Base-by-base conservation (phyloP, 30 jellyfish, hydroid and myxozoan species). In the Cassiopea xamachana region DNA sequence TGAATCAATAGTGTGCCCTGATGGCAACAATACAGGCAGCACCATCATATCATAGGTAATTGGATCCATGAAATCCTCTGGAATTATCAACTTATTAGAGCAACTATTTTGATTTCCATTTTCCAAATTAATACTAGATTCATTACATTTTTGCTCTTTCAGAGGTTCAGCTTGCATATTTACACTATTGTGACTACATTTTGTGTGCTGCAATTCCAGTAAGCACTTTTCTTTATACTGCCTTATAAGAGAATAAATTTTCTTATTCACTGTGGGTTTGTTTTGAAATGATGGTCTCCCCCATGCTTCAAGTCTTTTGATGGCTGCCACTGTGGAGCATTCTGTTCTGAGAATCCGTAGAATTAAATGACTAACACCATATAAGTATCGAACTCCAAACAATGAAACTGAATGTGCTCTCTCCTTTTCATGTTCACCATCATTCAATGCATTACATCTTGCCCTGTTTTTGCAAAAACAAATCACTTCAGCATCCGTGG, bases 1-100 rank as follows among this genome's bases (percentile, higher is more conserved):
- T 5, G 79, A 48, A 83, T 96, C 99, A 60, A 96, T 85, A 8
- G 92, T 92, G 69, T 92, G 92, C 1, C 99, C 99, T 48, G 99
- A 96, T 60, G 99, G 99, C 58, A 96, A 75, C 78, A 96, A 83
- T 19, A 96, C 68, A 8, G 99, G 99, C 39, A 92, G 69, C 2
- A 91, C 69, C 99, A 96, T 96, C 15, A 86, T 46, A 60, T 88
- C 90, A 47, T 74, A 96, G 1, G 99, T 96, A 0, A 96, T 92
- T 45, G 98, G 96, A 79, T 96, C 99, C 46, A 96, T n/a, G 73
- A 96, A 96, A 50, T 96, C 99, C n/a, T 82, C 90, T 27, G 90
- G 90, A 9, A 68, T 62, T 7, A 4, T 7, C 5, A 8, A 45
- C n/a, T 15, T 9, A 45, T 67, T 68, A 62, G 39, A 82, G 45